phyloP scores from a whole-genome alignment of 2,888 invertebrate species.

The Autographa pulchrina region DNA sequence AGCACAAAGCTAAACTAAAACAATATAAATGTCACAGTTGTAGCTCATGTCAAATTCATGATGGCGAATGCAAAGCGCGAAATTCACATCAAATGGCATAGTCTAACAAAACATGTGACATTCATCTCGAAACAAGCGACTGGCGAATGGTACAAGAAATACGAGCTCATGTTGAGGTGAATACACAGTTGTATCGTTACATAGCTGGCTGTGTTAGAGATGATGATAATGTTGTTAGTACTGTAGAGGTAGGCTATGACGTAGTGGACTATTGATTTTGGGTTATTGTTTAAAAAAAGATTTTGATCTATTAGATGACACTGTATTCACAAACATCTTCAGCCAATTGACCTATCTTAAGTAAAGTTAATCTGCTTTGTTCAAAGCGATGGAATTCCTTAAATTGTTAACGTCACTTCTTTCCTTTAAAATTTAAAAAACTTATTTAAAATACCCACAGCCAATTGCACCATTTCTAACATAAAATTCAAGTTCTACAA shows the following conservation, averaged over 20 bases:
- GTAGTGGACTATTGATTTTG: not conserved
- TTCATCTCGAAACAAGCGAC: constrained; percentile 66
- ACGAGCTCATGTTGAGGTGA: constrained; percentile 63
- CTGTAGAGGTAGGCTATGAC: constrained; percentile 7
- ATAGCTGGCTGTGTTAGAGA: constrained; percentile 28
- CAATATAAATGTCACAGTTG: constrained; percentile 45
- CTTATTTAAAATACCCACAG: not conserved
- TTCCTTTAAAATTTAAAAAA: not conserved
- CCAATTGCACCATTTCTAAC: constrained; percentile 14
- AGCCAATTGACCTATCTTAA: too few species aligned
- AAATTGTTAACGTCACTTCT: not conserved
- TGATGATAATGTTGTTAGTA: constrained; percentile 39
- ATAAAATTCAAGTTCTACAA: constrained; percentile 31
- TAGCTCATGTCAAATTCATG: constrained; percentile 79
- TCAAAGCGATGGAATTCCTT: too few species aligned
- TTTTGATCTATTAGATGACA: not conserved
- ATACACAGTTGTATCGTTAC: constrained; percentile 51
- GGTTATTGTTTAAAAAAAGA: not conserved
- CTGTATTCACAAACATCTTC: too few species aligned
- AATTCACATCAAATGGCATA: constrained; percentile 67
- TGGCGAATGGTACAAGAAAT: constrained; percentile 65
- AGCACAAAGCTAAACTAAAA: constrained; percentile 27
- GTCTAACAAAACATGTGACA: constrained; percentile 64
- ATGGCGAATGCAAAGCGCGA: constrained; percentile 63
- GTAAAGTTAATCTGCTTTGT: too few species aligned